A percentile compares a stretch with the other conserved stretches of the same genome.
These are phyloP conservation scores for Lagria hirta DNA, from an alignment of 2,888 invertebrate genomes.

Conservation along the genomic window DNA sequence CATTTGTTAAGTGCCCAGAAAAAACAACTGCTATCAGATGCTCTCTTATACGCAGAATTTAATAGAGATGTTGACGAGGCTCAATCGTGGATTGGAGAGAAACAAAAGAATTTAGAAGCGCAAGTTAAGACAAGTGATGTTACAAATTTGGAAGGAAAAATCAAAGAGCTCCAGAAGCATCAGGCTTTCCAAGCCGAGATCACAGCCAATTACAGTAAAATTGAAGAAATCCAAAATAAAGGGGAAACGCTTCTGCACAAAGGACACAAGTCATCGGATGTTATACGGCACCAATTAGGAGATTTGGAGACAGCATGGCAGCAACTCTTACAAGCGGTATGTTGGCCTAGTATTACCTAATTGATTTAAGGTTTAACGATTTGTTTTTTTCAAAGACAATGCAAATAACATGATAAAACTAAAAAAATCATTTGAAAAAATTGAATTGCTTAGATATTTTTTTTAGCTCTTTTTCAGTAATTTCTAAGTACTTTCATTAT, in stretches of 20 bases:
- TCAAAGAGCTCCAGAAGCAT: conserved; percentile 91
- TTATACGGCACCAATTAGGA: conserved; percentile 70
- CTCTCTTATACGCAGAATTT: conserved; percentile 85
- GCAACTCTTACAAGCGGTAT: conserved; percentile 70
- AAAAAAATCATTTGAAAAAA: too few relatives aligned
- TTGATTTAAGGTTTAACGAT: too few relatives aligned
- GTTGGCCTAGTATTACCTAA: too few relatives aligned
- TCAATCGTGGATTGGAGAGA: conserved; percentile 89
- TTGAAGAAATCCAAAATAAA: conserved; percentile 76
- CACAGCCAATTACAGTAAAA: conserved; percentile 80
- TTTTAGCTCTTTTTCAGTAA: too few relatives aligned
- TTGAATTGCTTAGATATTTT: too few relatives aligned
- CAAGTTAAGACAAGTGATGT: conserved; percentile 76
- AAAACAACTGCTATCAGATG: conserved; percentile 71
- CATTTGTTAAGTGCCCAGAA: conserved; percentile 69
- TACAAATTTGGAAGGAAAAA: conserved; percentile 89
- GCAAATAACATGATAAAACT: too few relatives aligned
- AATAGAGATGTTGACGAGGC: conserved; percentile 89
- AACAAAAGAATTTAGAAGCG: conserved; percentile 81
- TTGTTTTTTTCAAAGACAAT: too few relatives aligned
- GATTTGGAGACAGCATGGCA: conserved; percentile 75
- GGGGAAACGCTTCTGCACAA: conserved; percentile 70
- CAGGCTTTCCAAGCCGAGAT: conserved; percentile 94
- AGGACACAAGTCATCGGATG: conserved; percentile 70
- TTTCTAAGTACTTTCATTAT: too few relatives aligned